Evolutionary conservation across 1,140 invertebrate species (phyloP).

Genomic region (Colletes latitarsis): DNA sequence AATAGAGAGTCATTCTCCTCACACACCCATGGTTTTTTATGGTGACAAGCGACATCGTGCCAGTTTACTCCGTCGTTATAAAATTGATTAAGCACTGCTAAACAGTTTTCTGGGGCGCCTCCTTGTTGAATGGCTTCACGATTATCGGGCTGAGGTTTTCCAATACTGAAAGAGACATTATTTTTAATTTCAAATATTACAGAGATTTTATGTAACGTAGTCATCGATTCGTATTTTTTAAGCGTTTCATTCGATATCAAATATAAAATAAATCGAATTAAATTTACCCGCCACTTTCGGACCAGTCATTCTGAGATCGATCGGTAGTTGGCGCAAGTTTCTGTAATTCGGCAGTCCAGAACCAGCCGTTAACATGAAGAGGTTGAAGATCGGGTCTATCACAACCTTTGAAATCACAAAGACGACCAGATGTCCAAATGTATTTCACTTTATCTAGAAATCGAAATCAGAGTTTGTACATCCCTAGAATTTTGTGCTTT

Average conservation of each 20-base stretch:
- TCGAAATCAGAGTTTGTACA: constrained; percentile 16
- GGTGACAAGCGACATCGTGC: constrained; percentile 93
- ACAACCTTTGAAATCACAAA: constrained; percentile 92
- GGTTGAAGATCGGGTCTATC: constrained; percentile 89
- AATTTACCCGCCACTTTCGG: constrained; percentile 86
- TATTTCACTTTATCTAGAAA: constrained; percentile 85
- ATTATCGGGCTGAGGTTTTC: constrained; percentile 91
- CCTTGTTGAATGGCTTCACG: constrained; percentile 89
- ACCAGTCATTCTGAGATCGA: constrained; percentile 91
- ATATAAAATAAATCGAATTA: neutral
- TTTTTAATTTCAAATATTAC: neutral
- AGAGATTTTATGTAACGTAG: neutral
- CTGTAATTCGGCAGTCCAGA: constrained; percentile 92
- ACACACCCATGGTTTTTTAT: constrained; percentile 91
- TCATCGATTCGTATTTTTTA: neutral
- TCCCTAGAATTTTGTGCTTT: neutral
- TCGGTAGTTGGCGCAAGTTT: constrained; percentile 89
- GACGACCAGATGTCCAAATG: constrained; percentile 92
- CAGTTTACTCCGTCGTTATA: constrained; percentile 93
- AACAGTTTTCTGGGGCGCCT: constrained; percentile 89
- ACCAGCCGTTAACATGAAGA: constrained; percentile 90
- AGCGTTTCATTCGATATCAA: neutral
- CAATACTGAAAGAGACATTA: constrained; percentile 80
- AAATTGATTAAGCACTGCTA: constrained; percentile 91
- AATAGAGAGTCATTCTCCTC: constrained; percentile 91